These are phyloP conservation scores for Taenioides sp. DNA, from an alignment of 2,797 vertebrate genomes.

Conservation along the genomic window DNA sequence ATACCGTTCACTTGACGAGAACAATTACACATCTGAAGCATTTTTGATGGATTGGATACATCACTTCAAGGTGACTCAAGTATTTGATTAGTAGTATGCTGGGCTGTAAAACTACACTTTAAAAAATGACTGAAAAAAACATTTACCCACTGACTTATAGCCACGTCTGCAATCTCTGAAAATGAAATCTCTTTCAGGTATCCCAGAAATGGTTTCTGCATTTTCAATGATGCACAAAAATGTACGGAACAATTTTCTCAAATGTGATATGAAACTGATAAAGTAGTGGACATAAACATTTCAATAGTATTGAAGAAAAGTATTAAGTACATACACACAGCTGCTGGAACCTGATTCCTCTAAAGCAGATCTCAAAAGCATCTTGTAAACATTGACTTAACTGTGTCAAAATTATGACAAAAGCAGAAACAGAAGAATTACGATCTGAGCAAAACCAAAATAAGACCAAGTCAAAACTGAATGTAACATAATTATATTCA, in stretches of 20 bases:
- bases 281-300: slow-evolving; percentile 27
- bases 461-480: neutral
- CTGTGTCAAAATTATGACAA: neutral
- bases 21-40: slow-evolving; percentile 35
- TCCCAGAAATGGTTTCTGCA: slow-evolving; percentile 27
- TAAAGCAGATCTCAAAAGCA: too few relatives aligned
- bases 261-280: slow-evolving; percentile 17
- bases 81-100: slow-evolving; percentile 28
- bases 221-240: slow-evolving; percentile 12
- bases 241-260: slow-evolving; percentile 25
- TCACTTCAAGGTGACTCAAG: slow-evolving; percentile 45
- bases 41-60: slow-evolving; percentile 29
- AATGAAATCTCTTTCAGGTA: slow-evolving; percentile 33
- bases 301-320: slow-evolving; percentile 7
- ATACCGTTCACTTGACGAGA: slow-evolving; percentile 30
- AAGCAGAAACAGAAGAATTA: neutral
- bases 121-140: slow-evolving; percentile 34
- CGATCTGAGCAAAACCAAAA: neutral
- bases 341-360: too few relatives aligned
- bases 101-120: slow-evolving; percentile 27
- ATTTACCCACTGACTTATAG: slow-evolving; percentile 27
- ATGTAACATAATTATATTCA: too few relatives aligned
- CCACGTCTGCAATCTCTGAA: slow-evolving; percentile 18
- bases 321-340: slow-evolving; percentile 10
- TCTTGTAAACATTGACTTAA: too few relatives aligned